Percentiles rank a stretch among this genome's conserved stretches.
phyloP scores from a whole-genome alignment of 2,113 vertebrate genomes.

The Nycticorax nycticorax region DNA sequence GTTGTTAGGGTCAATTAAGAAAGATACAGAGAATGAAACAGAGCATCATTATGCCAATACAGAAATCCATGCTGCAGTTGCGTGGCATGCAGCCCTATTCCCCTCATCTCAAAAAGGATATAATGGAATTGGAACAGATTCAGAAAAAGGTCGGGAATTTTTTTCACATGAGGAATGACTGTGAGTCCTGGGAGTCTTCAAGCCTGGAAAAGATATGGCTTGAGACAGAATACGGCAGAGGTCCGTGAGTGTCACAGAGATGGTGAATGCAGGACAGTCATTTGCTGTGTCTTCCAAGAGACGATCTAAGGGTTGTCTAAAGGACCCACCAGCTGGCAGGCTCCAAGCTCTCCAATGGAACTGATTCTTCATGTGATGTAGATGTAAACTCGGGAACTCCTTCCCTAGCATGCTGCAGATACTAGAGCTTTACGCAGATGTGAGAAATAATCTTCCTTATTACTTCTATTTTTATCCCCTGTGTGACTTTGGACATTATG shows the following conservation, averaged over 20 bases:
- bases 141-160: fast-evolving
- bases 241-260: neutral
- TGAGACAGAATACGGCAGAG: neutral
- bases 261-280: neutral
- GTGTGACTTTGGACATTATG: neutral
- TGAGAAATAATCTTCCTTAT: neutral
- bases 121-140: neutral
- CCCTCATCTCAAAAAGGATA: neutral
- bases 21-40: neutral
- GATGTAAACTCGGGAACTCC: neutral
- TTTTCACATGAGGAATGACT: neutral
- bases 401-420: neutral
- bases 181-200: neutral
- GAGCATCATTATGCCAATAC: neutral
- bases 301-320: neutral
- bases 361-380: neutral
- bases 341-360: neutral
- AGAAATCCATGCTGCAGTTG: neutral
- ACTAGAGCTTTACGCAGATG: neutral
- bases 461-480: neutral
- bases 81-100: neutral
- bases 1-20: neutral
- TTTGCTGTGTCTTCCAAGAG: neutral
- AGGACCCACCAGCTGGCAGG: neutral
- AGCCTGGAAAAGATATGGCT: neutral